Percentiles rank a stretch among this genome's conserved stretches.
These are phyloP conservation scores for Eupithecia subumbrata DNA, from an alignment of 2,888 invertebrate genomes.

Conservation along the genomic window DNA sequence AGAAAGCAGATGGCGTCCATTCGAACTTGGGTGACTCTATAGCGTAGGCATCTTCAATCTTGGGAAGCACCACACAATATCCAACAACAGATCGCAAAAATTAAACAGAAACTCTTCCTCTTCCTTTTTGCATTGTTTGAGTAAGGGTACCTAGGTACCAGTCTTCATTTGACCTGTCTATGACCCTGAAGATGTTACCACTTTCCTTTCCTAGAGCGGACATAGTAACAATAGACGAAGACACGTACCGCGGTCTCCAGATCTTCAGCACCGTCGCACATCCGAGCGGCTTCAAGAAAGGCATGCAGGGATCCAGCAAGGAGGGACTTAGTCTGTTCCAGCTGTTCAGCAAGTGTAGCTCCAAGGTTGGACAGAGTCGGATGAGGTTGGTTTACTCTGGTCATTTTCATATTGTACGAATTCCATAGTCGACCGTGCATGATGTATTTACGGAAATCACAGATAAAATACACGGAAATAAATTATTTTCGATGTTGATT, in stretches of 20 bases:
- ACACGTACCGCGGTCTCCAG: conserved; percentile 89
- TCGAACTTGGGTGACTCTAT: background rate
- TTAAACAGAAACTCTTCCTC: background rate
- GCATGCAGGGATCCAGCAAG: conserved; percentile 81
- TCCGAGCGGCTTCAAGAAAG: conserved; percentile 89
- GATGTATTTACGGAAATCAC: background rate
- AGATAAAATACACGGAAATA: too few species aligned
- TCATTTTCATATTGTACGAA: background rate
- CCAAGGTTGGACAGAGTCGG: conserved; percentile 86
- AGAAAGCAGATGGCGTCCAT: background rate
- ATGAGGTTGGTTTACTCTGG: conserved; percentile 83
- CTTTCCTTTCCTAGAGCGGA: conserved; percentile 79
- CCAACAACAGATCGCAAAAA: background rate
- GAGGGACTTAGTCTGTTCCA: conserved; percentile 90
- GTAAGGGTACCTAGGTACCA: background rate
- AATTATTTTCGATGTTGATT: background rate
- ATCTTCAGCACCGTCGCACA: conserved; percentile 89
- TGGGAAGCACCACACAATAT: background rate
- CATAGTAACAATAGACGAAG: conserved; percentile 88
- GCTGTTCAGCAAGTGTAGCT: conserved; percentile 88
- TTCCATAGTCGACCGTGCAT: background rate
- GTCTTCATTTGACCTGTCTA: background rate
- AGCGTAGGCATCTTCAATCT: background rate
- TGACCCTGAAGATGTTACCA: background rate
- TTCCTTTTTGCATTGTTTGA: background rate